Percentiles rank a stretch among this genome's conserved stretches.
Evolutionary conservation across 2,888 invertebrate genomes (phyloP).

Genomic region (Sphinx pinastri): DNA sequence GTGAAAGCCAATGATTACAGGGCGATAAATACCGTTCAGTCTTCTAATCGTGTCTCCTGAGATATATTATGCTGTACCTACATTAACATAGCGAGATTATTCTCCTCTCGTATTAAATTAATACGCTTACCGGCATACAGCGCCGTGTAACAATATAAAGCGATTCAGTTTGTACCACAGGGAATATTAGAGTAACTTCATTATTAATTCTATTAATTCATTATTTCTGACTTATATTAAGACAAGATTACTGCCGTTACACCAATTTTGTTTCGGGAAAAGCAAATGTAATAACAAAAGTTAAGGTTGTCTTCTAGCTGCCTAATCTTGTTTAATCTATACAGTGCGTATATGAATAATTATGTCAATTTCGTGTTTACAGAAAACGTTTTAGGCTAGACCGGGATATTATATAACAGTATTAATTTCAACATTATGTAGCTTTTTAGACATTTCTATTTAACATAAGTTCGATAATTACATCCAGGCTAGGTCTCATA

Average conservation of each 20-base stretch:
- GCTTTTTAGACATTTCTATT: no score
- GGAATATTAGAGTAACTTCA: constrained; percentile 21
- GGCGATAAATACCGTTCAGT: background rate
- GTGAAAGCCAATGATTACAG: constrained; percentile 5
- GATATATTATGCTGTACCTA: constrained; percentile 2
- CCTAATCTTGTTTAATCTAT: constrained; percentile 7
- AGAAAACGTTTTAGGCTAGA: background rate
- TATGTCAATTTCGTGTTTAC: background rate
- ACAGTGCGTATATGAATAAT: background rate
- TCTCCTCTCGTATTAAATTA: constrained; percentile 15
- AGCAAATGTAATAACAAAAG: constrained; percentile 8
- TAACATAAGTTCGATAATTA: no score
- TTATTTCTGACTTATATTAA: constrained; percentile 23
- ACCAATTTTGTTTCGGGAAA: constrained; percentile 13
- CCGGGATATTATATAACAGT: no score
- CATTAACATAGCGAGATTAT: constrained; percentile 11
- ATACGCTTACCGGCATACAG: constrained; percentile 9
- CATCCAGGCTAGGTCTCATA: no score
- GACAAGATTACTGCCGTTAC: constrained; percentile 12
- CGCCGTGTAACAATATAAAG: constrained; percentile 17
- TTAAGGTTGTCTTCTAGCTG: background rate
- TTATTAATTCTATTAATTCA: constrained; percentile 21
- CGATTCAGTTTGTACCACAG: constrained; percentile 10
- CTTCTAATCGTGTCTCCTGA: constrained; percentile 5
- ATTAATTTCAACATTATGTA: no score